Percentiles rank a stretch among this genome's conserved stretches.
Evolutionary conservation across 2,888 invertebrate species (phyloP).

Genomic region (Coleophora deauratella): DNA sequence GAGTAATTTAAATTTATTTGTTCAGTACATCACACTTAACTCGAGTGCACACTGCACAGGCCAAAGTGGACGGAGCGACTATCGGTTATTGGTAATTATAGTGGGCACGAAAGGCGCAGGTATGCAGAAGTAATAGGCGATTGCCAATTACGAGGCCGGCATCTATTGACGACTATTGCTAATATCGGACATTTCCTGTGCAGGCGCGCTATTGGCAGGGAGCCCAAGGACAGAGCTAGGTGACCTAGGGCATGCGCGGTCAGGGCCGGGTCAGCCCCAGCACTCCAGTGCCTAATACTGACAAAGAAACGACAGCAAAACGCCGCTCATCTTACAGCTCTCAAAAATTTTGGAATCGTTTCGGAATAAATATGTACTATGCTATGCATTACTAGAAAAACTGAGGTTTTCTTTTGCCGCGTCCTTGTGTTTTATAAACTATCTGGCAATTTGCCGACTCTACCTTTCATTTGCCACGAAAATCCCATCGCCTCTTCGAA

Average conservation of each 20-base stretch:
- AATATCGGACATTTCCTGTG: constrained; percentile 49
- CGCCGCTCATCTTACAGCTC: no score
- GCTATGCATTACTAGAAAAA: no score
- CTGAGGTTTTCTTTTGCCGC: neutral
- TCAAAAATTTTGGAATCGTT: no score
- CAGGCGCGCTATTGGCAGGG: constrained; percentile 38
- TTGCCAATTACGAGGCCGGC: constrained; percentile 20
- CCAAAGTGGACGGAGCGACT: no score
- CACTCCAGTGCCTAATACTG: no score
- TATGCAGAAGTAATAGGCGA: constrained; percentile 21
- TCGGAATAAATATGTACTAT: no score
- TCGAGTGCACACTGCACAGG: no score
- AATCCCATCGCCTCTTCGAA: neutral
- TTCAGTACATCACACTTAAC: neutral
- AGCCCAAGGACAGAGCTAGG: constrained; percentile 59
- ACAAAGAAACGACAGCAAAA: no score
- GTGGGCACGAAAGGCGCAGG: constrained; percentile 2
- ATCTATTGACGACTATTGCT: constrained; percentile 37
- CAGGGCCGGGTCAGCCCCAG: constrained; percentile 39
- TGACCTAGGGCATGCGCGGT: constrained; percentile 51
- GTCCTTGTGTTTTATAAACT: constrained; percentile 8
- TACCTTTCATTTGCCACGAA: neutral
- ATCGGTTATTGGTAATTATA: no score
- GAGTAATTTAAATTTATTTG: neutral
- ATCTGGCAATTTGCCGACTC: constrained; percentile 4